Evolutionary conservation across 1,140 invertebrate species (phyloP).

Genomic region (Anastatus disparis): DNA sequence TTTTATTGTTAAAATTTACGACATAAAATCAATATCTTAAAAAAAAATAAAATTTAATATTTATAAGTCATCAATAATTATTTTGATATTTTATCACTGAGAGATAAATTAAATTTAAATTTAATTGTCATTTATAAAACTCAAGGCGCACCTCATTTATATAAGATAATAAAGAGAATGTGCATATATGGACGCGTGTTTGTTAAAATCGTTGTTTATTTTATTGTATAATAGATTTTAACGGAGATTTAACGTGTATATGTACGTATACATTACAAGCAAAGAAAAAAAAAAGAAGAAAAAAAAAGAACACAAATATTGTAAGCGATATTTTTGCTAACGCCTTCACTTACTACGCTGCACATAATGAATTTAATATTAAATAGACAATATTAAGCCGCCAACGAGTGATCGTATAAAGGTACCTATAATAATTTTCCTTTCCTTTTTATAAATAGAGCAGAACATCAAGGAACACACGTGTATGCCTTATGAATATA

Average conservation of each 20-base stretch:
- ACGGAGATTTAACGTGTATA: slow-evolving; percentile 58
- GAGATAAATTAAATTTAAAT: slow-evolving; percentile 5
- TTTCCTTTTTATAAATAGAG: not conserved
- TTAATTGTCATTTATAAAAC: not conserved
- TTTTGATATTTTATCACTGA: not conserved
- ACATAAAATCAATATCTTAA: not conserved
- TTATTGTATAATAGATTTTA: slow-evolving; percentile 57
- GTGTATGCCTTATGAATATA: not conserved
- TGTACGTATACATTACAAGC: slow-evolving; percentile 55
- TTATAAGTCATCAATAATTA: not conserved
- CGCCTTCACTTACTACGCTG: slow-evolving; percentile 42
- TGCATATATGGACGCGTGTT: not conserved
- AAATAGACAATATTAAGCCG: not conserved
- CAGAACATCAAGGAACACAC: not conserved
- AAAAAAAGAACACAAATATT: slow-evolving; percentile 48
- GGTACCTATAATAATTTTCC: not conserved
- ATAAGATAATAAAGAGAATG: not conserved
- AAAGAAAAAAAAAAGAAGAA: too few species aligned
- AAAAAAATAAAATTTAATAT: not conserved
- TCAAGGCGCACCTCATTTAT: slow-evolving; percentile 15
- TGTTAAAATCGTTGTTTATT: slow-evolving; percentile 61
- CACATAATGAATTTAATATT: not conserved
- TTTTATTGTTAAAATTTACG: slow-evolving; percentile 6
- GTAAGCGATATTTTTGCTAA: slow-evolving; percentile 60
- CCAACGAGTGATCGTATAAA: slow-evolving; percentile 5